Conservation (phyloP, 2,113 vertebrate genomes). For the Arothron firmamentum region DNA sequence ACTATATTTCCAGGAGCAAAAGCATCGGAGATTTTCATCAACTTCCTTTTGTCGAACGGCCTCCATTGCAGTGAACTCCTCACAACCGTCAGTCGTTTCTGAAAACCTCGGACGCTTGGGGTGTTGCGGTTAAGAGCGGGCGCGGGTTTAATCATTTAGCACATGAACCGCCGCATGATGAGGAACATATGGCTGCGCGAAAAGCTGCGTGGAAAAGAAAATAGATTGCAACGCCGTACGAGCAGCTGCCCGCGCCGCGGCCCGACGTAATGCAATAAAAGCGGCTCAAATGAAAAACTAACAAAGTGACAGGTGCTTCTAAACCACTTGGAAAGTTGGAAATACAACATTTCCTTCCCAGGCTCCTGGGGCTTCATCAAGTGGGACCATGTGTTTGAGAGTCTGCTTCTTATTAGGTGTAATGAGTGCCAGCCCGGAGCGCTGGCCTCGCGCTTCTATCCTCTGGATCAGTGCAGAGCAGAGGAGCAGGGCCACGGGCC, state of each 20-base stretch:
- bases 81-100: no score
- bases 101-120: neutral
- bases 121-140: neutral
- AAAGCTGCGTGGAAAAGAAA: slow-evolving; percentile 29
- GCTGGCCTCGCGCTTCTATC: slow-evolving; percentile 39
- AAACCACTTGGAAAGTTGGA: slow-evolving; percentile 38
- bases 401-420: slow-evolving; percentile 66
- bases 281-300: slow-evolving; percentile 58
- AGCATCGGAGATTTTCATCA: no score
- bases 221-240: slow-evolving; percentile 26
- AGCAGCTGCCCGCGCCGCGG: slow-evolving; percentile 39
- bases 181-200: slow-evolving; percentile 42
- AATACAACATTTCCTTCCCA: slow-evolving; percentile 66
- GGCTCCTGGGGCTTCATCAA: slow-evolving; percentile 56
- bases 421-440: slow-evolving; percentile 54
- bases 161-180: slow-evolving; percentile 21
- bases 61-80: no score
- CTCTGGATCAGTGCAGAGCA: slow-evolving; percentile 20
- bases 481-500: slow-evolving; percentile 11
- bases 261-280: slow-evolving; percentile 53
- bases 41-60: no score
- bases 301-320: slow-evolving; percentile 67
- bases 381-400: slow-evolving; percentile 64
- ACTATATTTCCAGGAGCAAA: no score
- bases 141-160: slow-evolving; percentile 26